Conservation (phyloP, 2,113 vertebrate genomes). For the Mohoua ochrocephala region DNA sequence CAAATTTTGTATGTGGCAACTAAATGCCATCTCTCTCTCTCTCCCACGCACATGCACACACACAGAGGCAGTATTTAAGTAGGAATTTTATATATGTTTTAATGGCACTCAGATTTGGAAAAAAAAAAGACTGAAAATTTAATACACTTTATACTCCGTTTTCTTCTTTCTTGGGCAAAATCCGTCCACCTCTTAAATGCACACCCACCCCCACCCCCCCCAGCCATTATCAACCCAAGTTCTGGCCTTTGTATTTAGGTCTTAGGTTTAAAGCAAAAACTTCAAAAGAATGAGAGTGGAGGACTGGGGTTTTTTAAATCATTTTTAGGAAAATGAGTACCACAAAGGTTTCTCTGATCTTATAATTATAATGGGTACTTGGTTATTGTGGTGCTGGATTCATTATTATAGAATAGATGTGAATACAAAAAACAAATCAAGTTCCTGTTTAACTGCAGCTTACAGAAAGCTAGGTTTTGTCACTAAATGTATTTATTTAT, state of each 20-base stretch:
- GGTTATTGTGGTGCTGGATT: conserved; percentile 15
- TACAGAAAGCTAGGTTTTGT: conserved; percentile 53
- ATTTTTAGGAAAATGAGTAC: conserved; percentile 56
- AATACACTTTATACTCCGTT: fast-evolving
- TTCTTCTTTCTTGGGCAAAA: conserved; percentile 4
- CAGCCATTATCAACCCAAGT: neutral
- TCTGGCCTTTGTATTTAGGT: conserved; percentile 44
- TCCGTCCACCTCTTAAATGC: neutral
- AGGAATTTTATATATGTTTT: neutral
- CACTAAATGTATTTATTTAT: conserved; percentile 67
- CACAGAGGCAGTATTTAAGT: neutral
- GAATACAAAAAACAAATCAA: conserved; percentile 56
- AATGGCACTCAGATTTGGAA: neutral
- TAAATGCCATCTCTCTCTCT: neutral
- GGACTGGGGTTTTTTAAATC: neutral
- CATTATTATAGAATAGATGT: conserved; percentile 51
- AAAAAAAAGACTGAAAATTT: neutral
- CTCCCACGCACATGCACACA: neutral
- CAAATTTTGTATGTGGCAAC: neutral
- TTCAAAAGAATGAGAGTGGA: conserved; percentile 58
- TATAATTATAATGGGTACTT: conserved; percentile 17
- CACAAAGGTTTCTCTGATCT: conserved; percentile 63
- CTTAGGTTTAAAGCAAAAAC: conserved; percentile 49
- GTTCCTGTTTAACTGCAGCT: conserved; percentile 61
- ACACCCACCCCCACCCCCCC: no score